Percentiles rank a stretch among this genome's conserved stretches.
Evolutionary conservation across 1,140 invertebrate genomes (phyloP).

Genomic region (Diploscapter pachys): DNA sequence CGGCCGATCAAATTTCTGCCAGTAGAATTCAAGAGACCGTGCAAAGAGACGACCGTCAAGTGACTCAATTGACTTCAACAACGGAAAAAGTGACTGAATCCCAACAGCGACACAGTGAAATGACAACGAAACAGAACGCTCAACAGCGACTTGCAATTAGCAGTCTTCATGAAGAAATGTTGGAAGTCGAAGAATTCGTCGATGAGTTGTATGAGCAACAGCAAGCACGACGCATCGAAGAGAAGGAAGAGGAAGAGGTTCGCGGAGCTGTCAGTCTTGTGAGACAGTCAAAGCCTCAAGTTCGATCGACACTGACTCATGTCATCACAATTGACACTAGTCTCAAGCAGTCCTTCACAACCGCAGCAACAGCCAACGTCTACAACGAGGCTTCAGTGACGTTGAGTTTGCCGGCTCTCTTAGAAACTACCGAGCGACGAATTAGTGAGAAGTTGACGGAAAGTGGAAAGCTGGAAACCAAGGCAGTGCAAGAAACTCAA

Average conservation of each 20-base stretch:
- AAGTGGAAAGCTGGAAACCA: background rate
- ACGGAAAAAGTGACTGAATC: too few species aligned
- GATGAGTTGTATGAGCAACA: conserved; percentile 29
- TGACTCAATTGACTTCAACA: too few species aligned
- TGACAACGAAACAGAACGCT: too few species aligned
- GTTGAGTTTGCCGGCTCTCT: conserved; percentile 10
- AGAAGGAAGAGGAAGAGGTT: conserved; percentile 21
- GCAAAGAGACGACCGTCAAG: too few species aligned
- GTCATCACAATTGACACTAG: conserved; percentile 24
- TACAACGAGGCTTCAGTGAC: conserved; percentile 13
- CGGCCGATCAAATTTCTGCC: too few species aligned
- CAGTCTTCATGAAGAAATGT: conserved; percentile 28
- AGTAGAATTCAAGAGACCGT: too few species aligned
- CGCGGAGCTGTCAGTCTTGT: conserved; percentile 22
- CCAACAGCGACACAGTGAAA: too few species aligned
- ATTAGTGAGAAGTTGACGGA: background rate
- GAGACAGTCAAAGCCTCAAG: conserved; percentile 16
- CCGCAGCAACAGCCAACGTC: conserved; percentile 24
- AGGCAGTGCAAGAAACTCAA: background rate
- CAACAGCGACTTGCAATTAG: too few species aligned
- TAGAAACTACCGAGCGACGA: background rate
- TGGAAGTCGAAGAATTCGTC: conserved; percentile 27
- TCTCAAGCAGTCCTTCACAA: conserved; percentile 19
- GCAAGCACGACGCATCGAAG: conserved; percentile 11
- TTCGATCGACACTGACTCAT: conserved; percentile 24